Conservation (phyloP, 2,113 vertebrate species). For the Cnemophilus loriae region DNA sequence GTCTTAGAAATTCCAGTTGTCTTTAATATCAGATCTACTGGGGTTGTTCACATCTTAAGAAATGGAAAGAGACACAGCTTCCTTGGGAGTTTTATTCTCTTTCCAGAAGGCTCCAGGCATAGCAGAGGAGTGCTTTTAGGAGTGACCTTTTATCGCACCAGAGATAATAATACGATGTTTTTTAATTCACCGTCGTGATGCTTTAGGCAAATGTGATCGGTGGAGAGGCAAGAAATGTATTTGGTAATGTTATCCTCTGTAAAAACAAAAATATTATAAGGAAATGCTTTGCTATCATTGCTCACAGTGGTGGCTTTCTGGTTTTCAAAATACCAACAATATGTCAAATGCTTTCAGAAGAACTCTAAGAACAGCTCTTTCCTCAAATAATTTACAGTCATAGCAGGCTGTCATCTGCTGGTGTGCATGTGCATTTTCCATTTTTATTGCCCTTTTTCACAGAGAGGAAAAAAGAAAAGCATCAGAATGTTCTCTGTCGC, state of each 20-base stretch:
- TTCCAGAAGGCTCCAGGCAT: background rate
- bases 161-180: background rate
- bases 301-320: background rate
- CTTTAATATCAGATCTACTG: background rate
- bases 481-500: background rate
- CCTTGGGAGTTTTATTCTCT: background rate
- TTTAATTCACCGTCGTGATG: background rate
- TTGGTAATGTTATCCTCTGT: background rate
- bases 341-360: background rate
- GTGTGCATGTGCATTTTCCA: background rate
- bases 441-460: background rate
- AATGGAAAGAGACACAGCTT: background rate
- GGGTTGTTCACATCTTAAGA: background rate
- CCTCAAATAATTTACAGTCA: background rate
- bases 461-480: background rate
- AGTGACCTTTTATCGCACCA: background rate
- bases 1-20: background rate
- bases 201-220: background rate
- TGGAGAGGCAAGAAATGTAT: background rate
- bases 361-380: background rate
- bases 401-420: background rate
- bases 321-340: background rate
- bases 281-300: background rate
- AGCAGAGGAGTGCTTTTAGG: background rate
- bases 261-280: background rate